Conservation (phyloP, 2,888 invertebrate species). For the Zele albiditarsus region DNA sequence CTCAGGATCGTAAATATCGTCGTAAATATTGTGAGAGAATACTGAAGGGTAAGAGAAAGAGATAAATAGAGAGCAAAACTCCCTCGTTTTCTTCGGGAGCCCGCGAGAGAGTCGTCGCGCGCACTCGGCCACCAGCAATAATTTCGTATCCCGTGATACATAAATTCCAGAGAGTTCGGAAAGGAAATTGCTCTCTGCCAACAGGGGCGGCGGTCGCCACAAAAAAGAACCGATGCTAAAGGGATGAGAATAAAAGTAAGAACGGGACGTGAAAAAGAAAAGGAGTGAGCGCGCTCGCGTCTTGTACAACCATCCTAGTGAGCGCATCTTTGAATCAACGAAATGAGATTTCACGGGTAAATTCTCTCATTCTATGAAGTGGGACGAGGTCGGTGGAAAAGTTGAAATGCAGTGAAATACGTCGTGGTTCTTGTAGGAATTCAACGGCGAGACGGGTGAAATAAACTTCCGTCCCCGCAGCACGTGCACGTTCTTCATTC, state of each 20-base stretch:
- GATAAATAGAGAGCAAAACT: conserved; percentile 38
- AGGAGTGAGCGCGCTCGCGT: neutral
- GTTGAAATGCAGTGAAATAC: conserved; percentile 19
- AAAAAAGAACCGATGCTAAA: neutral
- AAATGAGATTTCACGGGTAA: conserved; percentile 44
- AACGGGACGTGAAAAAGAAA: neutral
- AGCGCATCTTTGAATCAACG: conserved; percentile 27
- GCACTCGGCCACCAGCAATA: conserved; percentile 26
- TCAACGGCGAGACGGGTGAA: neutral
- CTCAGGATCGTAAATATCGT: conserved; percentile 46
- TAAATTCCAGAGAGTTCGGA: conserved; percentile 45
- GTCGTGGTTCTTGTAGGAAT: conserved; percentile 22
- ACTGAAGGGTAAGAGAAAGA: conserved; percentile 32
- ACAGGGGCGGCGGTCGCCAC: conserved; percentile 10
- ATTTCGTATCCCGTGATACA: conserved; percentile 43
- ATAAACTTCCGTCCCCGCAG: conserved; percentile 6
- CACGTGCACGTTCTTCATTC: conserved; percentile 6
- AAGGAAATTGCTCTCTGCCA: conserved; percentile 47
- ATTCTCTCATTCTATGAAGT: conserved; percentile 4
- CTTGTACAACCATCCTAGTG: neutral
- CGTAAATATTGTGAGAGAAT: conserved; percentile 46
- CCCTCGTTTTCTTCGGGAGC: conserved; percentile 26
- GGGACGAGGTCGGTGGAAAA: conserved; percentile 2
- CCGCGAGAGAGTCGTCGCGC: conserved; percentile 30
- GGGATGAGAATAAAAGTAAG: neutral